These are phyloP conservation scores for Polydrusus cervinus DNA, from an alignment of 2,888 invertebrate genomes.

Conservation along the genomic window DNA sequence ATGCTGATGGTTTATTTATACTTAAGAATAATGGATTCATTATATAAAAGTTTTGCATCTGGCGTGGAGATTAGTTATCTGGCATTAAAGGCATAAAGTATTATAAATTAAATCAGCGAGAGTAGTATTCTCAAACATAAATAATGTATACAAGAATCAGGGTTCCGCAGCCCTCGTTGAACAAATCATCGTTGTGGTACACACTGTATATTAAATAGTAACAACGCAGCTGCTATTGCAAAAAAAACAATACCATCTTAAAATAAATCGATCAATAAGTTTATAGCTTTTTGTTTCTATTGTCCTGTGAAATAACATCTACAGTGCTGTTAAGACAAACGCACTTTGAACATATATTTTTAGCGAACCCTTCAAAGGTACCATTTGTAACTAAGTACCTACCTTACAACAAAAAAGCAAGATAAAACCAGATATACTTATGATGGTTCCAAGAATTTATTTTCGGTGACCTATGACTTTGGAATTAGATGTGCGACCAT, in stretches of 20 bases:
- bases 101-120: slow-evolving; percentile 27
- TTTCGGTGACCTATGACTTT: slow-evolving; percentile 43
- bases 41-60: slow-evolving; percentile 31
- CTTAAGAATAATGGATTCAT: slow-evolving; percentile 25
- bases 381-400: too few species aligned
- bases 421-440: slow-evolving; percentile 28
- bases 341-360: too few species aligned
- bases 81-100: slow-evolving; percentile 28
- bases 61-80: slow-evolving; percentile 34
- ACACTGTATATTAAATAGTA: not conserved
- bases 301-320: too few species aligned
- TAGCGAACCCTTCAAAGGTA: too few species aligned
- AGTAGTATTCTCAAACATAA: slow-evolving; percentile 12
- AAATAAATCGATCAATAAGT: too few species aligned
- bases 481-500: slow-evolving; percentile 32
- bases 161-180: too few species aligned
- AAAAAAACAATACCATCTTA: not conserved
- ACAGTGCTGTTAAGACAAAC: too few species aligned
- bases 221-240: not conserved
- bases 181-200: not conserved
- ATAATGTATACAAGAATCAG: not conserved
- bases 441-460: slow-evolving; percentile 34
- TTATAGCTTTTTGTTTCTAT: too few species aligned
- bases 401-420: slow-evolving; percentile 7
- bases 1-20: slow-evolving; percentile 14